Base-by-base conservation (phyloP, 2,888 invertebrate genomes). In the Acrobasis repandana region DNA sequence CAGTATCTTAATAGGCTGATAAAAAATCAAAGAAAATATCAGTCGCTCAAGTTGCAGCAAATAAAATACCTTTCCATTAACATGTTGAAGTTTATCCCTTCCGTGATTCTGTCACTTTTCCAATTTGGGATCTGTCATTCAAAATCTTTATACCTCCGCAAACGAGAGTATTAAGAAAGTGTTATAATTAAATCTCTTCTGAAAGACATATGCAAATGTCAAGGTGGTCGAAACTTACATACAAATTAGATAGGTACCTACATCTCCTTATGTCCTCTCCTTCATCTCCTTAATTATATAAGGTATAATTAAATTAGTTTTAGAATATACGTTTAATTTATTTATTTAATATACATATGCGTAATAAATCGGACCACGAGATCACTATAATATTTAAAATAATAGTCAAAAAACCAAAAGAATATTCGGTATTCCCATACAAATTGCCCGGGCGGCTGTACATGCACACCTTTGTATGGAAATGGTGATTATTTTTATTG, bases 101-200 rank as follows among this genome's bases (percentile, higher is more conserved):
- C 54, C 54, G 54, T 38, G 54, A 54, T 38, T 54, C 54, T 54
- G 54, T 54, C 54, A 54, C 54, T 54, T 54, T 54, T 58, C 34
- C 58, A 58, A 58, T 58, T 49, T 58, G 58, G 58, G 48, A 34
- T 49, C 49, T 49, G 58, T 49, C 48, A 33, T 36, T 58, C 48
- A 54, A 54, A 36, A 54, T 54, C 54, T 54, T 54, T 54, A 54
- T 54, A 38, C 54, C 54, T 54, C 38, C 36, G 16, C 54, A 54
- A 43, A 43, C 43, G 43, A 43, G 43, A 43, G 43, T 43, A 43
- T 43, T 43, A 43, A 54, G 38, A 38, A 54, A 54, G 54, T 54
- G 54, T 54, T 54, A 54, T 54, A 54, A 54, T 54, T 54, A 38
- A 54, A 36, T 54, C 33, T 38, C 16, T 36, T 18, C 33, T 38